A percentile compares a stretch with the other conserved stretches of the same genome.
These are phyloP conservation scores for Copidosoma aretas DNA, from an alignment of 2,888 invertebrate species.

Conservation along the genomic window DNA sequence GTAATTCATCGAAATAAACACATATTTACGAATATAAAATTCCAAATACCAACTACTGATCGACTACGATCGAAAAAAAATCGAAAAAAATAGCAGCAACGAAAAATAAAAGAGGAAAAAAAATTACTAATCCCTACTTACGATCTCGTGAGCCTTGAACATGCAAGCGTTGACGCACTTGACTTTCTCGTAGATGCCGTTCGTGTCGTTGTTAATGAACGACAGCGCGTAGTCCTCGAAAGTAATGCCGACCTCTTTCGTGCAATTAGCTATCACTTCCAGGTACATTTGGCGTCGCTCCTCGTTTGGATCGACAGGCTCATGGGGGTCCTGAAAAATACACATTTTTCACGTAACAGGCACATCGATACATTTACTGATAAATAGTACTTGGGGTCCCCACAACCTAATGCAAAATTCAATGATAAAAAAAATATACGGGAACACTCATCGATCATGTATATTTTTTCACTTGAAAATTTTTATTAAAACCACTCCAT, in stretches of 20 bases:
- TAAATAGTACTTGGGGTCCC: too few species aligned
- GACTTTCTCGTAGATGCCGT: constrained; percentile 10
- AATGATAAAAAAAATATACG: too few species aligned
- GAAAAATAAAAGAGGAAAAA: background rate
- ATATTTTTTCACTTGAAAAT: too few species aligned
- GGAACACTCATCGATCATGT: too few species aligned
- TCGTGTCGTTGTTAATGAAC: constrained; percentile 13
- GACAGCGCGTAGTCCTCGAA: constrained; percentile 18
- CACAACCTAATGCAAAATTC: too few species aligned
- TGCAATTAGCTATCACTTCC: constrained; percentile 12
- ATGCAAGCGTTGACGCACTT: constrained; percentile 34
- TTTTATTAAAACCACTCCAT: too few species aligned
- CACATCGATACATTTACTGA: background rate
- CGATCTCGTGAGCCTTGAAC: constrained; percentile 20
- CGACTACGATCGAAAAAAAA: background rate
- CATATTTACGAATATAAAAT: background rate
- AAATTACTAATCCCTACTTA: constrained; percentile 9
- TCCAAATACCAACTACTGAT: background rate
- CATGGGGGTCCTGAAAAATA: too few species aligned
- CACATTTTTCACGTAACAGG: background rate
- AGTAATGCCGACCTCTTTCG: constrained; percentile 11
- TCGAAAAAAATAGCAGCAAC: constrained; percentile 2
- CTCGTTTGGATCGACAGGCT: background rate
- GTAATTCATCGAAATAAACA: constrained; percentile 3
- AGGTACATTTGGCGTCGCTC: constrained; percentile 7